Conservation (phyloP, 2,113 vertebrate genomes). For the Heptranchias perlo region DNA sequence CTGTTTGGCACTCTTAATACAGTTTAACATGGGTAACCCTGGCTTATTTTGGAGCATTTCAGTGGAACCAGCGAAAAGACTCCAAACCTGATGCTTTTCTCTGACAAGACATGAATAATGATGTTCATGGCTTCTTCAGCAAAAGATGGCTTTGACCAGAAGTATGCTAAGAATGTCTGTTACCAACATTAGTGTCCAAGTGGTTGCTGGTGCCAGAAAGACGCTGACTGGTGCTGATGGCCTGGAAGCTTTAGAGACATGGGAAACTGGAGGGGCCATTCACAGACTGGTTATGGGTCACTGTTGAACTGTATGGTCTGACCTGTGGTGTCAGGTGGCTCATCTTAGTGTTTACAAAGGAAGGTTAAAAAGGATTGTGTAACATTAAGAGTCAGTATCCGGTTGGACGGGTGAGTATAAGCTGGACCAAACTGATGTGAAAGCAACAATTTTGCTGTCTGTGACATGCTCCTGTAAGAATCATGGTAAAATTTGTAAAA, state of each 20-base stretch:
- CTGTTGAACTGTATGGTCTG: slow-evolving; percentile 27
- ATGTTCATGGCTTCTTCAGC: not conserved
- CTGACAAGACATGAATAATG: slow-evolving; percentile 35
- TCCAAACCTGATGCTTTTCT: not conserved
- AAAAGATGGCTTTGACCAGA: not conserved
- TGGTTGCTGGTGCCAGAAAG: slow-evolving; percentile 25
- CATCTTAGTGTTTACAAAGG: slow-evolving; percentile 31
- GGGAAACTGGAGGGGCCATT: slow-evolving; percentile 28
- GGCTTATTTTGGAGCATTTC: not conserved
- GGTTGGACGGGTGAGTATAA: not conserved
- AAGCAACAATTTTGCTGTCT: not conserved
- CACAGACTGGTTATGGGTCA: slow-evolving; percentile 20
- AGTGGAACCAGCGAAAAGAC: not conserved
- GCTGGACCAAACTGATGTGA: not conserved
- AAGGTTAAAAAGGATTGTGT: slow-evolving; percentile 6
- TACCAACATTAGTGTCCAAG: slow-evolving; percentile 27
- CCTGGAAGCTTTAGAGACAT: slow-evolving; percentile 18
- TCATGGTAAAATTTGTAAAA: not conserved
- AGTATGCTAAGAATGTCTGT: slow-evolving; percentile 25
- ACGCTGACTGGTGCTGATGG: slow-evolving; percentile 8
- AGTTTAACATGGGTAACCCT: not conserved
- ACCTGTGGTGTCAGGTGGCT: slow-evolving; percentile 31
- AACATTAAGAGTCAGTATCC: slow-evolving; percentile 4
- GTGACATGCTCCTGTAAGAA: not conserved
- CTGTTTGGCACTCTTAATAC: not conserved